Evolutionary conservation across 35 echinoderm and acorn worm genomes (phyloP).

Genomic region (Patiria miniata): DNA sequence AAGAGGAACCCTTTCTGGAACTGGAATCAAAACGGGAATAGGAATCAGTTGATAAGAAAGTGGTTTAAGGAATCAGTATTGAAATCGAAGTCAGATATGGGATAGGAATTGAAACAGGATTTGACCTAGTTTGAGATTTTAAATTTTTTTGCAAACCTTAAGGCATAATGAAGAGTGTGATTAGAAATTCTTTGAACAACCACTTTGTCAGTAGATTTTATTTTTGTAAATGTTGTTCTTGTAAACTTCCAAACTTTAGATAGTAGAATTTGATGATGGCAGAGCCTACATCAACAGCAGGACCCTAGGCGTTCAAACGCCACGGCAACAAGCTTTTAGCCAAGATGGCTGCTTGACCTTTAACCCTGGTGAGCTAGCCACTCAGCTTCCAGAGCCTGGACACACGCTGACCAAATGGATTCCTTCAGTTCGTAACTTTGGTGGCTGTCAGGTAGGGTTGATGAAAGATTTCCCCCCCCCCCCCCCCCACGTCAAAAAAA

Average conservation of each 20-base stretch:
- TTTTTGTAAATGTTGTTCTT: not conserved
- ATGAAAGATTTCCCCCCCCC: not conserved
- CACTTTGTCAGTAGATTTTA: not conserved
- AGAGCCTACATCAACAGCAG: constrained; percentile 65
- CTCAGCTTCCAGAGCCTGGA: constrained; percentile 64
- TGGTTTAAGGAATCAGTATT: too few species aligned
- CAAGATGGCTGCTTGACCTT: constrained; percentile 60
- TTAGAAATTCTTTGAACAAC: too few species aligned
- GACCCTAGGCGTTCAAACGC: constrained; percentile 37
- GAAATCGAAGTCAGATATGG: too few species aligned
- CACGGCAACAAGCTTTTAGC: constrained; percentile 68
- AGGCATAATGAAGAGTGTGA: too few species aligned
- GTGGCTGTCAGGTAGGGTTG: constrained; percentile 68
- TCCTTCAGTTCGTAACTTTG: constrained; percentile 61
- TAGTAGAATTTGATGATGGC: constrained; percentile 73
- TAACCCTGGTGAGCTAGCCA: constrained; percentile 47
- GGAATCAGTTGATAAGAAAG: too few species aligned
- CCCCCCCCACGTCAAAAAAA: too few species aligned
- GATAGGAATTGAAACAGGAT: too few species aligned
- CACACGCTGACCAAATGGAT: constrained; percentile 61
- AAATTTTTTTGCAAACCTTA: too few species aligned
- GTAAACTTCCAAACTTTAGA: not conserved
- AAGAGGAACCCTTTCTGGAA: too few species aligned
- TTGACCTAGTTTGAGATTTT: too few species aligned
- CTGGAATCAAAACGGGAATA: too few species aligned